Evolutionary conservation across 30 jellyfish, hydroid and myxozoan species (phyloP).

Genomic region (Catostylus mosaicus): DNA sequence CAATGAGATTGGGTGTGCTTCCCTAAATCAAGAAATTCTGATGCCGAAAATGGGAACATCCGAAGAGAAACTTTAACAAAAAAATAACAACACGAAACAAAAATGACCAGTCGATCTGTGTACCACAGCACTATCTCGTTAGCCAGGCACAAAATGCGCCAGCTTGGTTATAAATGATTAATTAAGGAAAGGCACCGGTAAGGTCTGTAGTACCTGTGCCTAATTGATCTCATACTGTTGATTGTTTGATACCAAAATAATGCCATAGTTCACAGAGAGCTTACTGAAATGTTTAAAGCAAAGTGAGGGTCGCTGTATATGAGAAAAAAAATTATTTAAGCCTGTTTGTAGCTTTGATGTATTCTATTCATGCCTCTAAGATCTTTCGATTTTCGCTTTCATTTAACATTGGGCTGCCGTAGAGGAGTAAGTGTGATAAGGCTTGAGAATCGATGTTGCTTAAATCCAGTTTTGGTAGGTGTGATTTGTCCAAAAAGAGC

Average conservation of each 20-base stretch:
- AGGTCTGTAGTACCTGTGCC: not conserved
- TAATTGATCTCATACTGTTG: not conserved
- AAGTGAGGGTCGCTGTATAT: constrained; percentile 8
- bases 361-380: constrained; percentile 26
- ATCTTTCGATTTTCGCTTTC: constrained; percentile 10
- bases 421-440: constrained; percentile 23
- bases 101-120: too few species aligned
- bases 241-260: too few species aligned
- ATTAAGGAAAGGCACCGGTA: constrained; percentile 23
- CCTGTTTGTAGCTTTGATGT: constrained; percentile 39
- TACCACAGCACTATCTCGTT: too few species aligned
- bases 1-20: too few species aligned
- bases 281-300: not conserved
- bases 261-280: constrained; percentile 27
- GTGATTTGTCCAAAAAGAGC: constrained; percentile 33
- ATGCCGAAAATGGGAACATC: too few species aligned
- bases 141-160: too few species aligned
- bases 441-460: constrained; percentile 39
- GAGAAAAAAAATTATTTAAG: not conserved
- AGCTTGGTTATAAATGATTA: too few species aligned
- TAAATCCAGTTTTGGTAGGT: constrained; percentile 26
- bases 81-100: too few species aligned
- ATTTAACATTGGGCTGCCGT: not conserved
- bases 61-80: too few species aligned
- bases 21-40: too few species aligned